A percentile compares a stretch with the other conserved stretches of the same genome.
These are phyloP conservation scores for Mactromeris polynyma DNA, from an alignment of 2,888 invertebrate genomes.

Conservation along the genomic window DNA sequence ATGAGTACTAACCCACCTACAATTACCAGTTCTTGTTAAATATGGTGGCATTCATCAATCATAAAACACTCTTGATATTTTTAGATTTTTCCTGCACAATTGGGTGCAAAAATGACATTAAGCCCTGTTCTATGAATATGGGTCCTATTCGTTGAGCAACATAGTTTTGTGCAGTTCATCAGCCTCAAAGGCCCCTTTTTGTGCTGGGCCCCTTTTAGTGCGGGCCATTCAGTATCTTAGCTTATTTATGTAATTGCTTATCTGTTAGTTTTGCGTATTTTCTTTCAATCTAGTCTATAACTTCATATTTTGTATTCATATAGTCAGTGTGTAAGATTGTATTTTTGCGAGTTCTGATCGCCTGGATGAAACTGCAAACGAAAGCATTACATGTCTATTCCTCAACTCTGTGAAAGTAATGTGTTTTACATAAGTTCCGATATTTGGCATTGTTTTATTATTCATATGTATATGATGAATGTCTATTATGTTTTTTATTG, in stretches of 20 bases:
- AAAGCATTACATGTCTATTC: neutral
- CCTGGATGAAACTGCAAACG: neutral
- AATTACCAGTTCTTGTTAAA: too few relatives aligned
- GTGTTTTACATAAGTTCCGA: constrained; percentile 4
- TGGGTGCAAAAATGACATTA: neutral
- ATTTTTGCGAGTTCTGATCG: neutral
- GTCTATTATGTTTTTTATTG: neutral
- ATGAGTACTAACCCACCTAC: too few relatives aligned
- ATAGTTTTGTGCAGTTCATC: neutral
- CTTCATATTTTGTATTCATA: neutral
- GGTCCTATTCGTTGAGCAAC: neutral
- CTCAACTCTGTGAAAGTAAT: neutral
- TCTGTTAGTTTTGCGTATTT: neutral
- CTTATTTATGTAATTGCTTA: neutral
- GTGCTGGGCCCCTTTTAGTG: neutral
- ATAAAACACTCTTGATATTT: too few relatives aligned
- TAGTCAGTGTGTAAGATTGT: neutral
- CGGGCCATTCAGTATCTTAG: neutral
- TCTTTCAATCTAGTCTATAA: constrained; percentile 23
- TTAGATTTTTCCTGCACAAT: neutral
- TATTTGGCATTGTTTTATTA: constrained; percentile 8
- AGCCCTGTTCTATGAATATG: neutral
- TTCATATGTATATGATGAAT: neutral
- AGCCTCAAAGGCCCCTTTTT: neutral
- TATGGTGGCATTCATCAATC: too few relatives aligned